Evolutionary conservation across 2,888 invertebrate genomes (phyloP), one percentile per base, ranked within the genome.

Genomic region (Salticus scenicus): DNA sequence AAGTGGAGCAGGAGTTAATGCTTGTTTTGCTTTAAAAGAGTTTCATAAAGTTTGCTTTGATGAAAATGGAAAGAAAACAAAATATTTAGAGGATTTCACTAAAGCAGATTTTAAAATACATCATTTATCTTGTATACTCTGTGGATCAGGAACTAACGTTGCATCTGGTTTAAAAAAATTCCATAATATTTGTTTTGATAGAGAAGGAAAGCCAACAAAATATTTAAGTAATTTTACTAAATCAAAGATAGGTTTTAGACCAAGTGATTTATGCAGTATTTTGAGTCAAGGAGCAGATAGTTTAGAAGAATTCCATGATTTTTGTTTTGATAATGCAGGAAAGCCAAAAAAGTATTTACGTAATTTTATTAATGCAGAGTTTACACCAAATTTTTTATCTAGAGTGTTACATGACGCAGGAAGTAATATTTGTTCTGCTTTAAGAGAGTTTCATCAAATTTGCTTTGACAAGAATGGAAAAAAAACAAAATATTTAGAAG

Each of bases 351-450:
- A n/a, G n/a, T n/a, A n/a, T n/a, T n/a, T n/a, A n/a, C n/a, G n/a
- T n/a, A 70, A 70, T 41, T 70, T 70, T 17, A 70, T 42, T 70
- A 70, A 70, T 24, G 27, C 4, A 70, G 24, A 42, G 24, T 41
- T 70, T 70, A 41, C 42, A 41, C 70, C 70, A 70, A 42, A 70
- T 41, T 42, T 70, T 70, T 70, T 70, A 70, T 70, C 70, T 70
- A 14, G 41, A 10, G 28, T 42, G 47, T 71, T 71, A 71, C 71
- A 71, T 71, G 71, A 27, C 51, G 73, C 73, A 57, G 20, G 57
- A 73, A 4, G n/a, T 57, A 73, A 73, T 73, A n/a, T 20, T 73
- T 73, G 57, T 20, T 73, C 73, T 63, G 63, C 63, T 71, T 71
- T 71, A n/a, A n/a, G n/a, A n/a, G n/a, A n/a, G n/a, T n/a, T n/a